A percentile compares a stretch with the other conserved stretches of the same genome.
Evolutionary conservation across 2,113 vertebrate genomes (phyloP).

Genomic region (Pygathrix nemaeus): DNA sequence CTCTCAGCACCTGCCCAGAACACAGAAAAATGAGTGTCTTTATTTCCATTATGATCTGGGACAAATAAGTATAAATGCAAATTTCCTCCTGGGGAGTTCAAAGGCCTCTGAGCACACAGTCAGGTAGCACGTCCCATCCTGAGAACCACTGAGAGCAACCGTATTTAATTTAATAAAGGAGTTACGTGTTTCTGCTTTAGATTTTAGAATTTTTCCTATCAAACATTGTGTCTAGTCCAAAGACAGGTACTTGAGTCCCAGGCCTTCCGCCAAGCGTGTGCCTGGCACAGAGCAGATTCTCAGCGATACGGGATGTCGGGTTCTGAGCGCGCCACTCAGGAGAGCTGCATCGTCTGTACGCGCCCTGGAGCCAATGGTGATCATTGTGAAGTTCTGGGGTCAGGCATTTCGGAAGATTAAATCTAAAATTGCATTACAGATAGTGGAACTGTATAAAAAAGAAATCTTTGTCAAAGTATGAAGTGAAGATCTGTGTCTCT

Average conservation of each 20-base stretch:
- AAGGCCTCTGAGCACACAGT: too few species aligned
- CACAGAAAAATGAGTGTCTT: not conserved
- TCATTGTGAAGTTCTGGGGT: not conserved
- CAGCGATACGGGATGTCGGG: accelerated
- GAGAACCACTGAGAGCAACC: not conserved
- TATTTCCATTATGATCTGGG: too few species aligned
- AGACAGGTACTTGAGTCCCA: accelerated
- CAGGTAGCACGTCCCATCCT: accelerated
- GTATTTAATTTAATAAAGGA: too few species aligned
- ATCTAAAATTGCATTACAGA: too few species aligned
- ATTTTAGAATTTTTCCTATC: not conserved
- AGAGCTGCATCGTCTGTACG: not conserved
- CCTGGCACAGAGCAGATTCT: too few species aligned
- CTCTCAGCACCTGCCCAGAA: not conserved
- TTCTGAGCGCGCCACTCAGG: accelerated
- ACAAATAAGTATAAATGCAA: too few species aligned
- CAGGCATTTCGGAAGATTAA: not conserved
- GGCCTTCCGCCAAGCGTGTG: accelerated
- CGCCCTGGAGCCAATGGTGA: too few species aligned
- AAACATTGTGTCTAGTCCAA: too few species aligned
- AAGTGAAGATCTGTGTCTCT: not conserved
- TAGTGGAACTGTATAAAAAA: too few species aligned
- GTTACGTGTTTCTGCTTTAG: not conserved
- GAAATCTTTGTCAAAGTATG: accelerated
- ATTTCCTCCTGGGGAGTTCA: not conserved